Conservation (phyloP, 2,113 vertebrate genomes). For the Turdus rufiventris region DNA sequence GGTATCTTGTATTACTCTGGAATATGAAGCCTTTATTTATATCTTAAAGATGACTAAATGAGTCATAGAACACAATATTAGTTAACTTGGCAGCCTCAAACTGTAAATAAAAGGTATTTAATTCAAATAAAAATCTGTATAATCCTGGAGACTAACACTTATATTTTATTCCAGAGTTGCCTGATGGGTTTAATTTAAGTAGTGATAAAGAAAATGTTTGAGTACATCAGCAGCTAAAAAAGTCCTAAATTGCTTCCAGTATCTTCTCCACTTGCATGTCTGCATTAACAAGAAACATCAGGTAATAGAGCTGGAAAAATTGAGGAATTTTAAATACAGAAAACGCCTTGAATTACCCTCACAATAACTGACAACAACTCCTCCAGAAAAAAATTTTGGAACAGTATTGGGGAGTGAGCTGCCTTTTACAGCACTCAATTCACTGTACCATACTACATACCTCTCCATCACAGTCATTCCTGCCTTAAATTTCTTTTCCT, state of each 20-base stretch:
- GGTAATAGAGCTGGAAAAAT: background rate
- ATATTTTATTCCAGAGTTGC: background rate
- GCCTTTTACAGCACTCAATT: background rate
- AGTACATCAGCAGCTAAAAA: background rate
- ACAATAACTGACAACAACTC: background rate
- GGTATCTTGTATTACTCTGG: background rate
- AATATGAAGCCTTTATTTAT: background rate
- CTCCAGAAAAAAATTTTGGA: background rate
- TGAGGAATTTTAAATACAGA: background rate
- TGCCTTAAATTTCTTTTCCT: background rate
- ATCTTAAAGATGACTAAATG: background rate
- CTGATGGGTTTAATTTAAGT: background rate
- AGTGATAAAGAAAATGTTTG: background rate
- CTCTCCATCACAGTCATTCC: rapidly evolving
- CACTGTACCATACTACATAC: background rate
- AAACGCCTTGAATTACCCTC: background rate
- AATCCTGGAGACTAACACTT: background rate
- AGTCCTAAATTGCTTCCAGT: background rate
- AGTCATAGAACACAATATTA: background rate
- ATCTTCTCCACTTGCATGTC: background rate
- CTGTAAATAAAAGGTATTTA: background rate
- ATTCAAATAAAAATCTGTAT: background rate
- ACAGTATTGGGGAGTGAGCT: background rate
- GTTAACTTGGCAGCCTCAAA: background rate
- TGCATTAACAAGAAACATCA: background rate